A percentile compares a stretch with the other conserved stretches of the same genome.
phyloP scores from a whole-genome alignment of 2,113 vertebrate species.

The Craseonycteris thonglongyai region DNA sequence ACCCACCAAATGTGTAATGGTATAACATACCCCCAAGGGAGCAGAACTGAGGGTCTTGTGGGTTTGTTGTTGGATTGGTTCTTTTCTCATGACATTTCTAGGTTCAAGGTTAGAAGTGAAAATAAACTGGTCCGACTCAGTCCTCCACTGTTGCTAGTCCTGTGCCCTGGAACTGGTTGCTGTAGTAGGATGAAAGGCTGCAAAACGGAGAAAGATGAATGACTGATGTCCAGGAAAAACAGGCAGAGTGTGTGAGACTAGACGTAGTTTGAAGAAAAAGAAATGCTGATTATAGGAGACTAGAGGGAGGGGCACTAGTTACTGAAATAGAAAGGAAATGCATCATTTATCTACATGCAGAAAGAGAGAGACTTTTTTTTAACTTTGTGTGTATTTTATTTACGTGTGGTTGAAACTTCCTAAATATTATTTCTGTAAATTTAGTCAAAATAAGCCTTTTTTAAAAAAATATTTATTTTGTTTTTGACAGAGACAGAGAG shows the following conservation, averaged over 20 bases:
- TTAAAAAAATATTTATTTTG: no score
- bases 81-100: neutral
- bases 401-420: neutral
- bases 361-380: neutral
- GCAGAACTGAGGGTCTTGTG: neutral
- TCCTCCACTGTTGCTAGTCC: fast-evolving
- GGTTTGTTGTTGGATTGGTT: neutral
- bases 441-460: neutral
- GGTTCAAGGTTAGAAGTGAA: neutral
- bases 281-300: neutral
- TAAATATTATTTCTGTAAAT: neutral
- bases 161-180: neutral
- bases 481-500: no score
- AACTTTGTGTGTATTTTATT: neutral
- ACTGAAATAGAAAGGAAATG: neutral
- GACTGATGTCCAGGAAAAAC: neutral
- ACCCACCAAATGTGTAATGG: neutral
- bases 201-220: neutral
- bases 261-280: neutral
- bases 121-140: neutral
- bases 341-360: neutral
- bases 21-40: neutral
- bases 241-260: neutral
- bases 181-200: neutral
- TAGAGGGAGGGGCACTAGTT: neutral